Evolutionary conservation across 2,113 vertebrate species (phyloP).

Genomic region (Gorilla gorilla): DNA sequence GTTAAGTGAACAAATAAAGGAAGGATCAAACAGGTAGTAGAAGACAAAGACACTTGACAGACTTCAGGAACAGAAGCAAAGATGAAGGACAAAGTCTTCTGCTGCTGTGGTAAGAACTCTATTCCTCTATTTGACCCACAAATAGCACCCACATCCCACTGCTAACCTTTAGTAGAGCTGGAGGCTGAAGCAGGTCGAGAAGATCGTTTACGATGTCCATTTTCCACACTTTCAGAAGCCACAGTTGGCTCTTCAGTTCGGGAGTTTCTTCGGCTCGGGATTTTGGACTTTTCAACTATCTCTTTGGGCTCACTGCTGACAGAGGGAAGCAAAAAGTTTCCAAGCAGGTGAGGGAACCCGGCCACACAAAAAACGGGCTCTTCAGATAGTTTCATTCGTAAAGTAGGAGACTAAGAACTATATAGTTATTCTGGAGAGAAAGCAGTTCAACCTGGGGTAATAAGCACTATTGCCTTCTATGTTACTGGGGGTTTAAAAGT

Average conservation of each 20-base stretch:
- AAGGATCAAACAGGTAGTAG: not conserved
- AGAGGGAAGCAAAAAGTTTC: constrained; percentile 79
- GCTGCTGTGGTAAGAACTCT: not conserved
- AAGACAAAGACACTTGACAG: constrained; percentile 5
- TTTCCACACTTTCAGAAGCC: constrained; percentile 90
- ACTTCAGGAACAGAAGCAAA: not conserved
- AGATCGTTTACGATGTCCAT: constrained; percentile 93
- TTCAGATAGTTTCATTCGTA: constrained; percentile 40
- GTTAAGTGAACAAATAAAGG: not conserved
- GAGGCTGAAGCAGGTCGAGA: constrained; percentile 90
- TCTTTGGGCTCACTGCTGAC: constrained; percentile 91
- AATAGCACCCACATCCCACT: not conserved
- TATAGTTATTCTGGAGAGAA: constrained; percentile 41
- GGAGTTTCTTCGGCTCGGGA: constrained; percentile 94
- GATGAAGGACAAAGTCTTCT: not conserved
- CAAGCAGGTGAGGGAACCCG: constrained; percentile 79
- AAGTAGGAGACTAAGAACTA: constrained; percentile 24
- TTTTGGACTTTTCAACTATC: constrained; percentile 94
- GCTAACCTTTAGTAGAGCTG: constrained; percentile 90
- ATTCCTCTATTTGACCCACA: not conserved
- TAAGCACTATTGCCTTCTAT: not conserved
- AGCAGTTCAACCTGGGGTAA: constrained; percentile 14
- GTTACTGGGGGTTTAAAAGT: constrained; percentile 43
- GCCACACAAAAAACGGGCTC: constrained; percentile 42
- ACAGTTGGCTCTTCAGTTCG: constrained; percentile 91